Percentiles rank a stretch among this genome's conserved stretches.
Conservation (phyloP, 2,888 invertebrate genomes). For the Tipula helvola region DNA sequence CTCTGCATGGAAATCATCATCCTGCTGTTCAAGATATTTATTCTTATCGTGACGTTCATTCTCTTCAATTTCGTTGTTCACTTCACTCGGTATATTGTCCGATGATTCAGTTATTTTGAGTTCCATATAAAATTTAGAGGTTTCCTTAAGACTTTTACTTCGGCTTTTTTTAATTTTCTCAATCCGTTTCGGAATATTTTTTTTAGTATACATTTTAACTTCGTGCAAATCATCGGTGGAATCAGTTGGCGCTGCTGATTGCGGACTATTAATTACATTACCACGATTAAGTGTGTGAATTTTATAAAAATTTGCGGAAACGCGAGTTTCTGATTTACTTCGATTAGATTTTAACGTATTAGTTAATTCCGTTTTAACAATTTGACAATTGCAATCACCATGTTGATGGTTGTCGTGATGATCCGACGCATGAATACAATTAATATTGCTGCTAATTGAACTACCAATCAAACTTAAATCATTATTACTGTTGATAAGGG, state of each 20-base stretch:
- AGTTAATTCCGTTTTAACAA: conserved; percentile 14
- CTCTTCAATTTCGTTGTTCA: conserved; percentile 22
- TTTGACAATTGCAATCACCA: conserved; percentile 13
- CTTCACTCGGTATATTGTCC: conserved; percentile 36
- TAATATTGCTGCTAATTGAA: not conserved
- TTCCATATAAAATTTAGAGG: conserved; percentile 56
- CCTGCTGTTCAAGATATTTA: conserved; percentile 17
- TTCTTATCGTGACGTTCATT: conserved; percentile 15
- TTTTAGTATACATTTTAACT: conserved; percentile 50
- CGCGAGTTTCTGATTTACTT: conserved; percentile 33
- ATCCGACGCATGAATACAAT: not conserved
- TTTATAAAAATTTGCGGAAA: conserved; percentile 18
- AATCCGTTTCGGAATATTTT: conserved; percentile 57
- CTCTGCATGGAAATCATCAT: conserved; percentile 32
- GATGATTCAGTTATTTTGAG: conserved; percentile 52
- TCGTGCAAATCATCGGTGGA: conserved; percentile 30
- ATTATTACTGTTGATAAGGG: not conserved
- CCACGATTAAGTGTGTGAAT: not conserved
- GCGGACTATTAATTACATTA: not conserved
- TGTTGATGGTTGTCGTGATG: not conserved
- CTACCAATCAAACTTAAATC: not conserved
- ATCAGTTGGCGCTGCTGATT: not conserved
- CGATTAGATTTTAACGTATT: conserved; percentile 18
- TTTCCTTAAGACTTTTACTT: conserved; percentile 42
- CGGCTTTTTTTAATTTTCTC: conserved; percentile 56